Percentiles rank a stretch among this genome's conserved stretches.
phyloP scores from a whole-genome alignment of 2,888 invertebrate genomes.

The Scelioninae gen. 2 region DNA sequence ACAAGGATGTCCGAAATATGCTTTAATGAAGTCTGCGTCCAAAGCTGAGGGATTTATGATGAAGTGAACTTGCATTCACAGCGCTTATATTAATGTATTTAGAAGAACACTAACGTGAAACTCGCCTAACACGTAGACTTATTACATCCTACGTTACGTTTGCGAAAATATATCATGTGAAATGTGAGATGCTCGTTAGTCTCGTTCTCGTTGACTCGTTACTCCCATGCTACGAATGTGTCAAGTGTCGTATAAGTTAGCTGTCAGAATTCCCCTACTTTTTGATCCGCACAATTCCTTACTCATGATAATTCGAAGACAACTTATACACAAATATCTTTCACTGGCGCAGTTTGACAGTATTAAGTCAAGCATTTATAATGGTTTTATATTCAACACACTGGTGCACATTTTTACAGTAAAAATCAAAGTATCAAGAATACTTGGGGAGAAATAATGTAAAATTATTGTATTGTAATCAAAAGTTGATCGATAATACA shows the following conservation, averaged over 20 bases:
- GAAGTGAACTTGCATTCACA: conserved; percentile 48
- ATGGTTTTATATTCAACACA: no score
- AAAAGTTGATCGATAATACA: no score
- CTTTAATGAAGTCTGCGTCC: conserved; percentile 55
- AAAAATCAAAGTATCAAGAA: no score
- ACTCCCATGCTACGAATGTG: conserved; percentile 67
- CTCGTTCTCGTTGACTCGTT: conserved; percentile 70
- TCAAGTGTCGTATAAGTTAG: conserved; percentile 72
- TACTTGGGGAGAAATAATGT: no score
- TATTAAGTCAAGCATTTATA: no score
- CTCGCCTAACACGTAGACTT: conserved; percentile 59
- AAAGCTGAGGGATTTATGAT: conserved; percentile 59
- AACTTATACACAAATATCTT: conserved; percentile 22
- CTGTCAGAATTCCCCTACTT: conserved; percentile 49
- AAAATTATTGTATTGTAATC: no score
- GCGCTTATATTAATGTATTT: conserved; percentile 56
- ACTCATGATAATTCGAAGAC: conserved; percentile 16
- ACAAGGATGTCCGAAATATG: conserved; percentile 56
- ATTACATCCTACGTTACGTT: conserved; percentile 63
- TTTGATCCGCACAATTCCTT: conserved; percentile 42
- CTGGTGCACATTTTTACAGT: no score
- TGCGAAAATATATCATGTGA: conserved; percentile 64
- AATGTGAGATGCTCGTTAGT: conserved; percentile 72
- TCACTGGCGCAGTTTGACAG: neutral
- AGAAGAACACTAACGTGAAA: conserved; percentile 55